phyloP scores from a whole-genome alignment of 2,888 invertebrate species.

The Thereva nobilitata region DNA sequence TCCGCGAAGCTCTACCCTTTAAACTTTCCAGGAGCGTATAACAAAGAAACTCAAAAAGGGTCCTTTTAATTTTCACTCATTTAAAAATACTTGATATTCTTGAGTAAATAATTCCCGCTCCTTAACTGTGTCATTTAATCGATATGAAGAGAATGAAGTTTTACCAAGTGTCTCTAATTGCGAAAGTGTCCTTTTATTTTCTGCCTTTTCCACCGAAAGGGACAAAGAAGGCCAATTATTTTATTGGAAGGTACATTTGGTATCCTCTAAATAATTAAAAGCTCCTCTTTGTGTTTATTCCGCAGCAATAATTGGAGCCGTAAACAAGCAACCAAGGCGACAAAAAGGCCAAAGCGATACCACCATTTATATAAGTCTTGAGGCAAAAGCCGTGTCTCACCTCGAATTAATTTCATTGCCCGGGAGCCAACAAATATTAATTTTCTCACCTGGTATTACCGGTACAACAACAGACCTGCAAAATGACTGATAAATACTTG shows the following conservation, averaged over 20 bases:
- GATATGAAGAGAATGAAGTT: not conserved
- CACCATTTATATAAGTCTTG: slow-evolving; percentile 24
- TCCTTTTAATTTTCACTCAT: too few species aligned
- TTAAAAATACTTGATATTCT: too few species aligned
- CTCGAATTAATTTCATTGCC: slow-evolving; percentile 32
- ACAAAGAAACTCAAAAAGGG: too few species aligned
- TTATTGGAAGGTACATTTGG: slow-evolving; percentile 22
- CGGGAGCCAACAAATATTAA: slow-evolving; percentile 37
- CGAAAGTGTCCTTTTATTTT: not conserved
- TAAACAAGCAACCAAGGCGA: slow-evolving; percentile 22
- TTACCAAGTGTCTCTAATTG: not conserved
- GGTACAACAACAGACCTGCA: slow-evolving; percentile 24
- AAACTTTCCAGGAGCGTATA: too few species aligned
- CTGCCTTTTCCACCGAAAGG: not conserved
- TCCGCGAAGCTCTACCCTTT: too few species aligned
- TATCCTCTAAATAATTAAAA: slow-evolving; percentile 28
- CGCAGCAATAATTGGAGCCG: slow-evolving; percentile 15
- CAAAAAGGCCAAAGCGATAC: slow-evolving; percentile 17
- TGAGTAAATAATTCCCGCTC: too few species aligned
- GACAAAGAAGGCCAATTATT: slow-evolving; percentile 17
- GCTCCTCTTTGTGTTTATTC: slow-evolving; percentile 6
- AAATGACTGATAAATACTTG: slow-evolving; percentile 34
- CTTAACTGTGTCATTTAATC: too few species aligned
- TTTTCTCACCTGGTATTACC: slow-evolving; percentile 34
- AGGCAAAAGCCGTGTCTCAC: slow-evolving; percentile 12